Evolutionary conservation across 2,888 invertebrate species (phyloP).

Genomic region (Panzeria rudis): DNA sequence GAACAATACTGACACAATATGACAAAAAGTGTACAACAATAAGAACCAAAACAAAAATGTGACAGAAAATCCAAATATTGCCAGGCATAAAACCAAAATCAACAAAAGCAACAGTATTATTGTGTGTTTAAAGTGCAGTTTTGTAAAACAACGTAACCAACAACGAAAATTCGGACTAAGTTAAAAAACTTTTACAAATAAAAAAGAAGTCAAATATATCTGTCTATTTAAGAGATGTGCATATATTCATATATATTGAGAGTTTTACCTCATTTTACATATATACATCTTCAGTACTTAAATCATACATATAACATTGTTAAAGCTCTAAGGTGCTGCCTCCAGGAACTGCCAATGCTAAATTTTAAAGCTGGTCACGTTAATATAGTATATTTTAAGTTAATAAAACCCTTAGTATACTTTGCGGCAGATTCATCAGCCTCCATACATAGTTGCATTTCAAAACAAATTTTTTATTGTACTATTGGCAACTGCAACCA

Average conservation of each 20-base stretch:
- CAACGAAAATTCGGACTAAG: not conserved
- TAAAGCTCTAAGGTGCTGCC: too few relatives aligned
- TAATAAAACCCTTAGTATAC: constrained; percentile 1
- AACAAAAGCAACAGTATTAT: constrained; percentile 24
- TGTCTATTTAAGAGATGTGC: too few relatives aligned
- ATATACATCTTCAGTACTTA: too few relatives aligned
- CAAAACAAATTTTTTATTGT: not conserved
- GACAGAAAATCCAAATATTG: constrained; percentile 11
- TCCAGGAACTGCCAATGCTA: too few relatives aligned
- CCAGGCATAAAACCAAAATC: constrained; percentile 14
- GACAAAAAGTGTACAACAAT: constrained; percentile 11
- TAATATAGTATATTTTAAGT: not conserved
- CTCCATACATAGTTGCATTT: constrained; percentile 15
- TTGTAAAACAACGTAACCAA: not conserved
- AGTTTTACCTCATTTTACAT: too few relatives aligned
- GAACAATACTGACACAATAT: not conserved
- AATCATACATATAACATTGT: too few relatives aligned
- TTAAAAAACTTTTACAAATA: too few relatives aligned
- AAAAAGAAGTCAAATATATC: too few relatives aligned
- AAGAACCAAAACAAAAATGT: constrained; percentile 38
- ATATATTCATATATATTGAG: too few relatives aligned
- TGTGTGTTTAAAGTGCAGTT: not conserved
- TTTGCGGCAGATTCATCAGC: not conserved
- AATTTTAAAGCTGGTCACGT: not conserved
- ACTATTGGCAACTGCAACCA: constrained; percentile 74